phyloP scores from a whole-genome alignment of 2,888 invertebrate genomes.

The Anthrax anthrax region DNA sequence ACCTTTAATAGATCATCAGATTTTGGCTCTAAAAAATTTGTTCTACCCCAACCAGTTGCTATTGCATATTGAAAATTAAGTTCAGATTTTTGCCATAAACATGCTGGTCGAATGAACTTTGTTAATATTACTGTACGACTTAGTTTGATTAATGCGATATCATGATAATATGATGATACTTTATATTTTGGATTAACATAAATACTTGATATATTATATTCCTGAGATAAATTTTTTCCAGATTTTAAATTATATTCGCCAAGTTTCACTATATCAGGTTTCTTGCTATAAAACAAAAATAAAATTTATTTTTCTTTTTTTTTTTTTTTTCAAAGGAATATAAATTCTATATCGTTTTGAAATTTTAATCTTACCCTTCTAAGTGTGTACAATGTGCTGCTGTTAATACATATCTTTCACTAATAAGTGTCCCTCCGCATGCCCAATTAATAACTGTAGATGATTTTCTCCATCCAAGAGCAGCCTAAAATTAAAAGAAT shows the following conservation, averaged over 20 bases:
- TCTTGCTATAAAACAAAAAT: conserved; percentile 26
- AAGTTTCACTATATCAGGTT: conserved; percentile 38
- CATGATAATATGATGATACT: conserved; percentile 39
- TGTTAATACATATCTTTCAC: conserved; percentile 38
- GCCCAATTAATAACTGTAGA: conserved; percentile 23
- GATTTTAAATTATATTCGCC: conserved; percentile 36
- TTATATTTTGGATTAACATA: conserved; percentile 39
- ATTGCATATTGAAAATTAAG: conserved; percentile 17
- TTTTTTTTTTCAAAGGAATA: no score
- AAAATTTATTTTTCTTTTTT: no score
- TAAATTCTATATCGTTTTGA: no score
- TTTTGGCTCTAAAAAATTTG: conserved; percentile 23
- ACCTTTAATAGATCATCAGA: conserved; percentile 33
- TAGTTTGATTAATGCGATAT: conserved; percentile 43
- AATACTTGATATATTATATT: conserved; percentile 33
- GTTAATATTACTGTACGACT: conserved; percentile 20
- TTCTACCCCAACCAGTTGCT: conserved; percentile 33
- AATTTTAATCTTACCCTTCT: conserved; percentile 23
- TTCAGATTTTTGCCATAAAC: conserved; percentile 23
- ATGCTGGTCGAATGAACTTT: conserved; percentile 27
- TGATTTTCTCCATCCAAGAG: conserved; percentile 28
- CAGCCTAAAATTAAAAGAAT: conserved; percentile 16
- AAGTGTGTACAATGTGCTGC: conserved; percentile 40
- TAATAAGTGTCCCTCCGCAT: conserved; percentile 36
- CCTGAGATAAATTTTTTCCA: conserved; percentile 29